Base-by-base conservation (phyloP, 1,140 invertebrate species). In the Pomacea maculata region DNA sequence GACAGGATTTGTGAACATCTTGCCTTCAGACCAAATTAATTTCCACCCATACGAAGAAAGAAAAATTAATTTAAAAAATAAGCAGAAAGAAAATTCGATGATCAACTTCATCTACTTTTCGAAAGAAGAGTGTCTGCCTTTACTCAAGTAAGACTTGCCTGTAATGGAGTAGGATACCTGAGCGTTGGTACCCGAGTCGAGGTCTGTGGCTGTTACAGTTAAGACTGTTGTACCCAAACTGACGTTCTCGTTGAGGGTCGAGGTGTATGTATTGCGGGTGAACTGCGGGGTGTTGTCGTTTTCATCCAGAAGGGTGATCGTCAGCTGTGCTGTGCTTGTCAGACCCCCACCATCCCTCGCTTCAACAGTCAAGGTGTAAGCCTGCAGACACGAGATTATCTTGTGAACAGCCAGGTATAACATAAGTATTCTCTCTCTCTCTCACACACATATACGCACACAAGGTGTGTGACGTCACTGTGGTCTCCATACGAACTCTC, bases 241-340 rank as follows among this genome's bases (percentile, higher is more conserved):
- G 52, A 79, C 77, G 63, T 83, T 83, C 34, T 88, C 87, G 61
- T 85, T 68, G 14, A 88, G 77, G 25, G 65, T 71, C 45, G 84
- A 81, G 73, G 68, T 74, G 29, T 85, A 86, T 6, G 81, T 67
- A 19, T 78, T 79, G 65, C 79, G 71, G 21, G 64, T 80, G 80
- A 98, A 98, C 29, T 96, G 92, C 0, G 97, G 97, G 97, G 79
- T 83, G 81, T 86, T 78, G 92, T 99, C 97, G 90, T 99, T 98
- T 29, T 97, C 92, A 89, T 99, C 97, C 95, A 68, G 72, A 17
- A 90, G 67, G 25, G 70, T 57, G 15, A 90, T 78, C 14, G 81
- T 83, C 25, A 88, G 65, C 15, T 81, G 83, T 55, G 82, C 75
- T 17, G 85, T 86, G 19, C 78, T 76, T 10, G 83, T 82, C 71